These are phyloP conservation scores for Tenthredo scrophulariae DNA, from an alignment of 2,888 invertebrate genomes.

Conservation along the genomic window DNA sequence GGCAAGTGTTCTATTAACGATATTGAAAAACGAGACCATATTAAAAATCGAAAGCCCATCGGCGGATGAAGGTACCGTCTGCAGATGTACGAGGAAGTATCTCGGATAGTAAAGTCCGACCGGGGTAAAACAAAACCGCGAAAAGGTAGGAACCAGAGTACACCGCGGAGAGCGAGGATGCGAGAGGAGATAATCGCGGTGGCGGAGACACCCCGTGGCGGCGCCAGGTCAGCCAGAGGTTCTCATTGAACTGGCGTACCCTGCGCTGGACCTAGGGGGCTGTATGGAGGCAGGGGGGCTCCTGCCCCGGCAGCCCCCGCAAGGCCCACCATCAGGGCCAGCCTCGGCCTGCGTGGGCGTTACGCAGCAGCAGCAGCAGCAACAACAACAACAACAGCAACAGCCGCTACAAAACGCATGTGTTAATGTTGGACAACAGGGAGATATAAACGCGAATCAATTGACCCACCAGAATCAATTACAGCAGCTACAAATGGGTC, in stretches of 20 bases:
- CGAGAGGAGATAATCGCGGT: slow-evolving; percentile 60
- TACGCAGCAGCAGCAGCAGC: slow-evolving; percentile 68
- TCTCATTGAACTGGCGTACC: slow-evolving; percentile 80
- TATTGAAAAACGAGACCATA: neutral
- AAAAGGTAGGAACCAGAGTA: neutral
- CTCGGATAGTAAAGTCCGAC: neutral
- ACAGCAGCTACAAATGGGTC: slow-evolving; percentile 77
- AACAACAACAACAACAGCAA: slow-evolving; percentile 81
- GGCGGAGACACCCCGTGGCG: slow-evolving; percentile 58
- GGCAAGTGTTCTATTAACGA: neutral
- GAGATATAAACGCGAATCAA: slow-evolving; percentile 68
- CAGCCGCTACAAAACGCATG: slow-evolving; percentile 77
- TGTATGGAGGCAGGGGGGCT: slow-evolving; percentile 89
- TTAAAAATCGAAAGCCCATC: neutral
- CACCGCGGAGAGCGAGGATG: slow-evolving; percentile 44
- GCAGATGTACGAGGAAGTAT: slow-evolving; percentile 44
- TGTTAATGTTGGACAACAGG: slow-evolving; percentile 62
- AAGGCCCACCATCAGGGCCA: slow-evolving; percentile 80
- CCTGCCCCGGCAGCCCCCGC: slow-evolving; percentile 84
- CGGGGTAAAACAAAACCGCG: neutral
- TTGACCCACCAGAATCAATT: slow-evolving; percentile 73
- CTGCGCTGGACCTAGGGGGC: slow-evolving; percentile 84
- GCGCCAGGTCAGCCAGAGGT: slow-evolving; percentile 74
- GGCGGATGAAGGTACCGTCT: slow-evolving; percentile 20
- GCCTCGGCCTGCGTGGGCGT: slow-evolving; percentile 70